Conservation (phyloP, 2,113 vertebrate species). For the Etheostoma cragini region DNA sequence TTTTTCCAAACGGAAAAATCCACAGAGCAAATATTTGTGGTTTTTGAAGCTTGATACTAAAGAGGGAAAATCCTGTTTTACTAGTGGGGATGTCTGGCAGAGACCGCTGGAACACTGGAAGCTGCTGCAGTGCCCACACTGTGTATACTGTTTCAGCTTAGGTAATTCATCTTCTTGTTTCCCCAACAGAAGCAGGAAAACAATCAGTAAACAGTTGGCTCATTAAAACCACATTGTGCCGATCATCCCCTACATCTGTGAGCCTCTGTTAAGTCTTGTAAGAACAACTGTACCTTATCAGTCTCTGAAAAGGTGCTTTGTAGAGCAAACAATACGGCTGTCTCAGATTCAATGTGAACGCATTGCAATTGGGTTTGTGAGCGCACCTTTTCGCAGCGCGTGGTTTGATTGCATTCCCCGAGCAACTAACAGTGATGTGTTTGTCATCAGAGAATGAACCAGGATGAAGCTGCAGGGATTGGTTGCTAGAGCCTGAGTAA, state of each 20-base stretch:
- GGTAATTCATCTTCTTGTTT: slow-evolving; percentile 49
- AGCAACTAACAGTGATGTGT: slow-evolving; percentile 35
- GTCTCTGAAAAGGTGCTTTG: slow-evolving; percentile 52
- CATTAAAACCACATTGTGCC: slow-evolving; percentile 69
- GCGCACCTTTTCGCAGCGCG: slow-evolving; percentile 19
- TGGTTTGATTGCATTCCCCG: slow-evolving; percentile 15
- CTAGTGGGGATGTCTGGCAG: slow-evolving; percentile 57
- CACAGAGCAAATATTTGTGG: slow-evolving; percentile 43
- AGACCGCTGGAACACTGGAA: slow-evolving; percentile 20
- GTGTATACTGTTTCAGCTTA: slow-evolving; percentile 28
- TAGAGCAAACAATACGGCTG: slow-evolving; percentile 45
- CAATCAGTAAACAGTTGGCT: slow-evolving; percentile 48
- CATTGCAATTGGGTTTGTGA: slow-evolving; percentile 36
- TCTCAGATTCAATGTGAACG: slow-evolving; percentile 54
- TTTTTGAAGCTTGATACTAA: slow-evolving; percentile 40
- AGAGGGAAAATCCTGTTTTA: slow-evolving; percentile 60
- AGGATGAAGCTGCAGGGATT: slow-evolving; percentile 36
- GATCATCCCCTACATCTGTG: slow-evolving; percentile 39
- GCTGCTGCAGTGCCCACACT: slow-evolving; percentile 21
- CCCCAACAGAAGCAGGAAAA: slow-evolving; percentile 39
- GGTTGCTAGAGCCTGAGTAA: slow-evolving; percentile 28
- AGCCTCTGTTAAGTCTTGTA: slow-evolving; percentile 48
- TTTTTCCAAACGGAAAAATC: slow-evolving; percentile 68
- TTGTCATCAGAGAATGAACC: slow-evolving; percentile 37
- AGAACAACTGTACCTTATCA: slow-evolving; percentile 62